phyloP scores from a whole-genome alignment of 2,888 invertebrate genomes.

The Pyrrhia umbra region DNA sequence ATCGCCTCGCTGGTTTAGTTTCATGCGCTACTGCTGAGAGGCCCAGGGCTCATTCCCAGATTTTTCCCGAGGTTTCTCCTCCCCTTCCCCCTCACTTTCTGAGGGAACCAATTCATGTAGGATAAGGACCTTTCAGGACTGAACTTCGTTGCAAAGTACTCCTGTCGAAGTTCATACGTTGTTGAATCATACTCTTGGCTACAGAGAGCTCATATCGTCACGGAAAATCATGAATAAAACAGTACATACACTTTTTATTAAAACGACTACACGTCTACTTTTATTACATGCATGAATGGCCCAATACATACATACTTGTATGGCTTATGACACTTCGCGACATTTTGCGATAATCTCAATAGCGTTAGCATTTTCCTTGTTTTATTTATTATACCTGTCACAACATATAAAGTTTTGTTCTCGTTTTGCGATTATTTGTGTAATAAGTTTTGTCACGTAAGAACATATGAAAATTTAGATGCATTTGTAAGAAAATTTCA shows the following conservation, averaged over 20 bases:
- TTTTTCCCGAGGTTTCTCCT: too few species aligned
- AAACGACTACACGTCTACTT: constrained; percentile 14
- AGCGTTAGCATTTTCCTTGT: constrained; percentile 41
- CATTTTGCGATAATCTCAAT: constrained; percentile 33
- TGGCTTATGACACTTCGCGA: constrained; percentile 15
- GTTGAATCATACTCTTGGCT: background rate
- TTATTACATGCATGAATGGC: constrained; percentile 50
- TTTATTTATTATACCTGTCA: constrained; percentile 11
- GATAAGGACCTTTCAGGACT: too few species aligned
- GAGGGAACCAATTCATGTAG: too few species aligned
- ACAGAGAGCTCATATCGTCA: background rate
- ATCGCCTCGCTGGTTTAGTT: too few species aligned
- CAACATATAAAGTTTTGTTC: constrained; percentile 13
- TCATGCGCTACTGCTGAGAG: too few species aligned
- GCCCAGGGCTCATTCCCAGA: too few species aligned
- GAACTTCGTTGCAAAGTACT: too few species aligned
- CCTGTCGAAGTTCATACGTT: background rate
- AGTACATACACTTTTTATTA: constrained; percentile 18
- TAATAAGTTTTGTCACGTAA: background rate
- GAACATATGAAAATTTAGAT: background rate
- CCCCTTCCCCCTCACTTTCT: too few species aligned
- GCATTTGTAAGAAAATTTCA: too few species aligned
- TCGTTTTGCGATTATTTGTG: background rate
- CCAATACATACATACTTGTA: constrained; percentile 30
- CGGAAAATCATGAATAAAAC: constrained; percentile 36